Evolutionary conservation across 1,140 invertebrate species (phyloP), one percentile per base, ranked within the genome.

Genomic region (Diprion similis): DNA sequence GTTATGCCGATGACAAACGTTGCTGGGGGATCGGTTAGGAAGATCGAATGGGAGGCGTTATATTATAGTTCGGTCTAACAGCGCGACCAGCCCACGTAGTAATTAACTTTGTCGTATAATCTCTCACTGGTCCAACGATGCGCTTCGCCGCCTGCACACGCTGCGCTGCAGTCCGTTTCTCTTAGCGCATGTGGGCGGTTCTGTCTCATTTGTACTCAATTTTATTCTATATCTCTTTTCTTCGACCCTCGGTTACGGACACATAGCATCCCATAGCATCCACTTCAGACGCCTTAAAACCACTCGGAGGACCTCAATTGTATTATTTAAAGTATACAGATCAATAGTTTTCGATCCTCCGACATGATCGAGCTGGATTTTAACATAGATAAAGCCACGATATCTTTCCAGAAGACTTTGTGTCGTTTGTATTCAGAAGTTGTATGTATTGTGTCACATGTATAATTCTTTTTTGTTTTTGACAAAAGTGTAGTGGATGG

Each of bases 121-220:
- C 24, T 37, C 24, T 37, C 24, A 37, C 24, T 37, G 24, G 2
- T 37, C 24, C 24, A 37, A 37, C 24, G 24, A 37, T 37, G 24
- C 24, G 51, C 11, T 17, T 17, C 51, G 51, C n/a, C 51, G 11
- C 6, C n/a, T 59, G 11, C 51, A 59, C 51, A 15, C 51, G 9
- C 51, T 15, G 51, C 3, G n/a, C 51, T 13, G 51, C 24, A 37
- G 24, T 37, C 24, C 6, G 24, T 37, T 37, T 37, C 24, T 37
- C 24, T 37, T 37, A 1, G 24, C 24, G 24, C 6, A 37, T 59
- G 66, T 68, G 66, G 66, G 66, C 66, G 66, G 66, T 68, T 19
- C 66, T 24, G 66, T 68, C 66, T 68, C 66, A 68, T 68, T 68
- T 68, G 66, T 68, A 68, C 37, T 15, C 19, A 68, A 19, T 68